Evolutionary conservation across 2,888 invertebrate genomes (phyloP).

Genomic region (Mongoloraphidia duomilia): DNA sequence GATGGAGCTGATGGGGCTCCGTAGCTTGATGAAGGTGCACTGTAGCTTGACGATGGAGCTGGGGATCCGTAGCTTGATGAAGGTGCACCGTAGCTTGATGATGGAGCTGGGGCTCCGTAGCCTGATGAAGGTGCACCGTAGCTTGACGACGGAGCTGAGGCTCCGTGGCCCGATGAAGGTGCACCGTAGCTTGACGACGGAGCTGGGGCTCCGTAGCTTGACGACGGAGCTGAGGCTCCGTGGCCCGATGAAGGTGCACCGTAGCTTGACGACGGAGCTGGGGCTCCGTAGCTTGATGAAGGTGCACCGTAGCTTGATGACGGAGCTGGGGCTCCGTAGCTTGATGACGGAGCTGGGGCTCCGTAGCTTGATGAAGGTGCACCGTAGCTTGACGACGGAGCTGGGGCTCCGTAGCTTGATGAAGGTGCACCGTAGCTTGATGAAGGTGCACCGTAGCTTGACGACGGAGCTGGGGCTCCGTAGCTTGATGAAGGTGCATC

Average conservation of each 20-base stretch:
- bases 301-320: conserved; percentile 16
- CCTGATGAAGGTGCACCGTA: conserved; percentile 12
- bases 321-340: conserved; percentile 8
- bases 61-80: not conserved
- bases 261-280: conserved; percentile 12
- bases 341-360: conserved; percentile 9
- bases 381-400: conserved; percentile 9
- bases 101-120: conserved; percentile 6
- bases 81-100: conserved; percentile 14
- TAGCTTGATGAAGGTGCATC: conserved; percentile 1
- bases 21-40: conserved; percentile 15
- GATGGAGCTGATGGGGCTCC: conserved; percentile 12
- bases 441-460: conserved; percentile 13
- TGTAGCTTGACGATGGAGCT: conserved; percentile 12
- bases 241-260: conserved; percentile 4
- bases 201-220: conserved; percentile 1
- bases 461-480: conserved; percentile 6
- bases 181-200: conserved; percentile 8
- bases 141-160: conserved; percentile 7
- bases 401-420: conserved; percentile 10
- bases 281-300: conserved; percentile 12
- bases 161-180: conserved; percentile 7
- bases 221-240: conserved; percentile 10
- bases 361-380: conserved; percentile 13
- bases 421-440: conserved; percentile 16